Percentiles rank a stretch among this genome's conserved stretches.
Conservation (phyloP, 2,888 invertebrate species). For the Monoplex corrugatus region DNA sequence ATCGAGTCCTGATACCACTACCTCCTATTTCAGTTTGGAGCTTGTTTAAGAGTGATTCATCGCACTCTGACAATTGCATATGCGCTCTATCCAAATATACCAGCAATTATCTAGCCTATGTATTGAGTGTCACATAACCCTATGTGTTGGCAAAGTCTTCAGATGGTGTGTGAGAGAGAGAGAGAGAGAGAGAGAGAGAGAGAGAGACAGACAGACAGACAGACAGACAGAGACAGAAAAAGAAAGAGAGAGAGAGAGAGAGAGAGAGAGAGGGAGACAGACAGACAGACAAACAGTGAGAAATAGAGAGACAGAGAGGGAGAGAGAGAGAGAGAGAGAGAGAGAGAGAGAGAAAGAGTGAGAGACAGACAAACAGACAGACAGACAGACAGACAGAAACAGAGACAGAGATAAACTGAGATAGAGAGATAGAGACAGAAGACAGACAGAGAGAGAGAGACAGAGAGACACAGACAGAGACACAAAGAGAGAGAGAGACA, state of each 20-base stretch:
- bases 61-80: too few species aligned
- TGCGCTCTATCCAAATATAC: too few species aligned
- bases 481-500: not conserved
- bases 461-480: not conserved
- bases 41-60: too few species aligned
- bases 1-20: too few species aligned
- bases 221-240: not conserved
- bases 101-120: too few species aligned
- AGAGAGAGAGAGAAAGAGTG: not conserved
- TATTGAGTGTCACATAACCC: not conserved
- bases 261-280: not conserved
- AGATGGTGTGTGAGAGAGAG: constrained; percentile 1
- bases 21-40: too few species aligned
- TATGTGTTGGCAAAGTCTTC: too few species aligned
- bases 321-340: not conserved
- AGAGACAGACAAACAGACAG: not conserved
- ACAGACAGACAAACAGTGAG: not conserved
- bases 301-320: not conserved
- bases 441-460: too few species aligned
- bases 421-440: too few species aligned
- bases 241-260: not conserved
- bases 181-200: constrained; percentile 3
- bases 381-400: not conserved
- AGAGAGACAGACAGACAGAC: not conserved
- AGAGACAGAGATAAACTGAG: not conserved